Percentiles rank a stretch among this genome's conserved stretches.
These are phyloP conservation scores for Manis crassicaudata DNA, from an alignment of 2,797 vertebrate genomes.

Conservation along the genomic window DNA sequence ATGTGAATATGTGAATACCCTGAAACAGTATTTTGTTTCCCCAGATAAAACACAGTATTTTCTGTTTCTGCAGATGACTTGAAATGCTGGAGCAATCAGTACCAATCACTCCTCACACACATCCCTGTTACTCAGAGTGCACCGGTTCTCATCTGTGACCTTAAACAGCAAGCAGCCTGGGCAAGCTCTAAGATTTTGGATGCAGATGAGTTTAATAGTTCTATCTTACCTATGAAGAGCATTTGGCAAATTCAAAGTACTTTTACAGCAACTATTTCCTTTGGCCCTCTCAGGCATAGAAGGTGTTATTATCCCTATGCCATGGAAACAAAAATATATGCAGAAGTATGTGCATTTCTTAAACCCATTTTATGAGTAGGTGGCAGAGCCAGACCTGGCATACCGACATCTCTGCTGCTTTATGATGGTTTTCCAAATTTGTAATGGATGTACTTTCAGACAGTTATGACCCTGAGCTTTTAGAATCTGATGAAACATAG, in stretches of 20 bases:
- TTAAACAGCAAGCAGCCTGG: conserved; percentile 55
- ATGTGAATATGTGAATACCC: conserved; percentile 83
- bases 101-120: conserved; percentile 61
- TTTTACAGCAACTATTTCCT: conserved; percentile 35
- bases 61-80: conserved; percentile 82
- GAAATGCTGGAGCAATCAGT: conserved; percentile 81
- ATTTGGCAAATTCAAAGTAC: conserved; percentile 34
- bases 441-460: not conserved
- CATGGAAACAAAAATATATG: not conserved
- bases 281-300: not conserved
- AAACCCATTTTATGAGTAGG: not conserved
- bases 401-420: conserved; percentile 21
- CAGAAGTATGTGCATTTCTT: not conserved
- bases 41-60: conserved; percentile 81
- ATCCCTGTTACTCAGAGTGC: conserved; percentile 21
- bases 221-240: conserved; percentile 40
- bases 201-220: conserved; percentile 48
- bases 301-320: not conserved
- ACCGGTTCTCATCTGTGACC: conserved; percentile 54
- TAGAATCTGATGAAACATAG: not conserved
- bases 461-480: not conserved
- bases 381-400: not conserved
- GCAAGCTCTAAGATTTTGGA: conserved; percentile 65
- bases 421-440: not conserved
- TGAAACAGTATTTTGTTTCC: conserved; percentile 82